Evolutionary conservation across 2,113 vertebrate genomes (phyloP).

Genomic region (Paracanthobrama guichenoti): DNA sequence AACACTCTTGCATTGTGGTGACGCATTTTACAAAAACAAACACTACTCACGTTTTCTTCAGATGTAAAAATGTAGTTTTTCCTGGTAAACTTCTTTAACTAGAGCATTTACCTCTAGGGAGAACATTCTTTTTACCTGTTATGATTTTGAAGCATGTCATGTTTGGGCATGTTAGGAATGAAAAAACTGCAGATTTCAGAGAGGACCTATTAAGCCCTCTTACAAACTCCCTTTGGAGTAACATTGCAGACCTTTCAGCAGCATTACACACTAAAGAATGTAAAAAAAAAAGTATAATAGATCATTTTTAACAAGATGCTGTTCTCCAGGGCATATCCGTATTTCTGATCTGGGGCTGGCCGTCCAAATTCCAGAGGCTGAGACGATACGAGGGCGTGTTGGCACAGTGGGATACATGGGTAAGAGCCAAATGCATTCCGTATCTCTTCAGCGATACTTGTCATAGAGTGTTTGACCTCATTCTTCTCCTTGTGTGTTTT

Average conservation of each 20-base stretch:
- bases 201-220: conserved; percentile 29
- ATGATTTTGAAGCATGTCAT: neutral
- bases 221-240: neutral
- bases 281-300: too few species aligned
- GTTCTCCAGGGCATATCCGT: conserved; percentile 80
- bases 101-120: neutral
- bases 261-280: too few species aligned
- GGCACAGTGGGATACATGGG: conserved; percentile 91
- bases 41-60: neutral
- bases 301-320: neutral
- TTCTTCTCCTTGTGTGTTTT: neutral
- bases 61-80: neutral
- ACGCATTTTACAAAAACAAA: neutral
- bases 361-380: conserved; percentile 83
- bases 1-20: neutral
- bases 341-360: conserved; percentile 88
- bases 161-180: neutral
- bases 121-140: neutral
- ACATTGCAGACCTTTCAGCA: too few species aligned
- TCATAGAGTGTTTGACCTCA: neutral
- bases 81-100: neutral
- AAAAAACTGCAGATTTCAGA: neutral
- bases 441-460: neutral
- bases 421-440: conserved; percentile 54
- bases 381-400: conserved; percentile 83